Conservation (phyloP, 2,797 vertebrate genomes). For the Sandelia bainsii region DNA sequence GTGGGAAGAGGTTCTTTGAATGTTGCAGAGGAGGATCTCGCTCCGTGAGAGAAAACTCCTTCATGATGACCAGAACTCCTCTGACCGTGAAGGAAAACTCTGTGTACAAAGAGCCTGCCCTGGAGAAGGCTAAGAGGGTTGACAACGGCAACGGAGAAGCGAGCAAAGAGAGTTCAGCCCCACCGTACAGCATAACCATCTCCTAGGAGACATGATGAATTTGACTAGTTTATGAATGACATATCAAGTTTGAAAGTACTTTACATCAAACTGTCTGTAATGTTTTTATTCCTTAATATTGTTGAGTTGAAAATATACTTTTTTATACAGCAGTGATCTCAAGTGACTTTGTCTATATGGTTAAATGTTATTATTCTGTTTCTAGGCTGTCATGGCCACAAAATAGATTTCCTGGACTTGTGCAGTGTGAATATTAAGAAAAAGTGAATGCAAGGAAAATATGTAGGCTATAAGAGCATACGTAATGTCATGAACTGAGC, state of each 20-base stretch:
- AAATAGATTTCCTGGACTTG: neutral
- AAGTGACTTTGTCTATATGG: slow-evolving; percentile 42
- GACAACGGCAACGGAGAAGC: slow-evolving; percentile 20
- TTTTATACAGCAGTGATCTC: slow-evolving; percentile 26
- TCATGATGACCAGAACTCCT: slow-evolving; percentile 53
- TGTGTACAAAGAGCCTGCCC: slow-evolving; percentile 16
- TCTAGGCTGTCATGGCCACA: neutral
- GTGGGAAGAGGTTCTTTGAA: slow-evolving; percentile 85
- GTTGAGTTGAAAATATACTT: slow-evolving; percentile 13
- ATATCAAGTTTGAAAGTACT: neutral
- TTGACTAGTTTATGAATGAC: slow-evolving; percentile 35
- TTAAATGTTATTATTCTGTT: slow-evolving; percentile 19
- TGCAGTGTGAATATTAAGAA: neutral
- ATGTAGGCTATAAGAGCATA: neutral
- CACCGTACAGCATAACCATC: slow-evolving; percentile 49
- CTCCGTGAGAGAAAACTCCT: slow-evolving; percentile 24
- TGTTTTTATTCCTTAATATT: slow-evolving; percentile 1
- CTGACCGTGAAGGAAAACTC: slow-evolving; percentile 52
- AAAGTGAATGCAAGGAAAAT: neutral
- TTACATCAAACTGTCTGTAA: slow-evolving; percentile 8
- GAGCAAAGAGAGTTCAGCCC: slow-evolving; percentile 46
- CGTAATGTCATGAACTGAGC: neutral
- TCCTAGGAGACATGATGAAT: slow-evolving; percentile 45
- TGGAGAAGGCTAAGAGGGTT: slow-evolving; percentile 28
- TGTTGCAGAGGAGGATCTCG: neutral